phyloP scores from a whole-genome alignment of 1,140 invertebrate genomes.

The Helicoverpa armigera region DNA sequence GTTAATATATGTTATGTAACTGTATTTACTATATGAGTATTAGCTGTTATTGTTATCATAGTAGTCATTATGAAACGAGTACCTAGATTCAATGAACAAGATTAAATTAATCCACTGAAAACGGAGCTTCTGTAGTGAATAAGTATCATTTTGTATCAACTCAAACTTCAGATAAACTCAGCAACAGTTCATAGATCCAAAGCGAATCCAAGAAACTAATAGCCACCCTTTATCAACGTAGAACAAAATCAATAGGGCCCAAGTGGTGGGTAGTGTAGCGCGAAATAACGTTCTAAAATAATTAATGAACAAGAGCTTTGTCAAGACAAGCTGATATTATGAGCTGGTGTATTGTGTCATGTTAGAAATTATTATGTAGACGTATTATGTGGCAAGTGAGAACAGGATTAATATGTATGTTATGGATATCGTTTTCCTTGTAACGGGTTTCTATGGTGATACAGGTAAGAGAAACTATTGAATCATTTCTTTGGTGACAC shows the following conservation, averaged over 20 bases:
- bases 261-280: neutral
- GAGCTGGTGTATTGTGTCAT: constrained; percentile 12
- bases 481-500: too few relatives aligned
- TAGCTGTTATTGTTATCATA: too few relatives aligned
- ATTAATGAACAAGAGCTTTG: constrained; percentile 39
- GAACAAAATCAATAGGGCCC: constrained; percentile 34
- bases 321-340: constrained; percentile 26
- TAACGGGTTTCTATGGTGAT: neutral
- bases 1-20: too few relatives aligned
- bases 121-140: too few relatives aligned
- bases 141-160: too few relatives aligned
- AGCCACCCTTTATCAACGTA: neutral
- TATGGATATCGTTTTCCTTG: neutral
- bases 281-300: constrained; percentile 27
- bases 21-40: too few relatives aligned
- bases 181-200: neutral
- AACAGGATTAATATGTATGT: constrained; percentile 30
- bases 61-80: too few relatives aligned
- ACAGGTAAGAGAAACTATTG: neutral
- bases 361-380: constrained; percentile 5
- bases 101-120: too few relatives aligned
- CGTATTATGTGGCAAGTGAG: constrained; percentile 2
- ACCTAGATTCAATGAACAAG: too few relatives aligned
- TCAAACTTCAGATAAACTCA: neutral
- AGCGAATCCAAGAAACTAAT: constrained; percentile 5